These are phyloP conservation scores for Lates japonicus DNA, from an alignment of 2,797 vertebrate genomes.

Conservation along the genomic window DNA sequence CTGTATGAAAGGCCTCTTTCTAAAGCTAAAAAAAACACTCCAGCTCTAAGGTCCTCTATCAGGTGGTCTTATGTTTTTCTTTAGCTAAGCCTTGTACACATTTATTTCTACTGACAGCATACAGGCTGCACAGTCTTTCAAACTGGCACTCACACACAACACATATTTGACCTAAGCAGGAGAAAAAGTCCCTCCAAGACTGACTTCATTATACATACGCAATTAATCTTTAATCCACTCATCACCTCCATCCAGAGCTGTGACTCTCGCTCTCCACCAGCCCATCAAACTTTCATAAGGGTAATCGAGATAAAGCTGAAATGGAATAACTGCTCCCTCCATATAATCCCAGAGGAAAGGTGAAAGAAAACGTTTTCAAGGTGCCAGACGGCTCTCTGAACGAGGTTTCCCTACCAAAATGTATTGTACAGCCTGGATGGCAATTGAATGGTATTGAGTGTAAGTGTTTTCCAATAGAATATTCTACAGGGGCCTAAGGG, in stretches of 20 bases:
- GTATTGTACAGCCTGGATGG: neutral
- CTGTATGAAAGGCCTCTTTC: too few relatives aligned
- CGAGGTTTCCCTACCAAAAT: constrained; percentile 23
- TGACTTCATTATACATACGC: constrained; percentile 61
- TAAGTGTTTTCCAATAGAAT: constrained; percentile 39
- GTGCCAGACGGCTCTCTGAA: constrained; percentile 67
- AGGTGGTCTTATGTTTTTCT: neutral
- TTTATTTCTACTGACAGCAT: neutral
- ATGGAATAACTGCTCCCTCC: constrained; percentile 58
- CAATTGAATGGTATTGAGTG: neutral
- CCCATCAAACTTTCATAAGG: constrained; percentile 82
- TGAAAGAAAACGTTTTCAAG: constrained; percentile 49
- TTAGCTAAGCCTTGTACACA: neutral
- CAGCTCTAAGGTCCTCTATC: neutral
- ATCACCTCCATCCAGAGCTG: constrained; percentile 67
- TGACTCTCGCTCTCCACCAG: constrained; percentile 48
- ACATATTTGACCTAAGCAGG: constrained; percentile 9
- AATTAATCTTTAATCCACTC: constrained; percentile 81
- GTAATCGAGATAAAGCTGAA: constrained; percentile 86
- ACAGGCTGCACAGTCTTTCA: neutral
- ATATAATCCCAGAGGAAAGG: constrained; percentile 43
- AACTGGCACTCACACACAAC: constrained; percentile 5
- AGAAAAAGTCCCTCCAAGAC: constrained; percentile 21
- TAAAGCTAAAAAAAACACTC: neutral
- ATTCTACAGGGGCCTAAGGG: constrained; percentile 27